Evolutionary conservation across 2,888 invertebrate species (phyloP), one percentile per base, ranked within the genome.

Genomic region (Meteorus colon): DNA sequence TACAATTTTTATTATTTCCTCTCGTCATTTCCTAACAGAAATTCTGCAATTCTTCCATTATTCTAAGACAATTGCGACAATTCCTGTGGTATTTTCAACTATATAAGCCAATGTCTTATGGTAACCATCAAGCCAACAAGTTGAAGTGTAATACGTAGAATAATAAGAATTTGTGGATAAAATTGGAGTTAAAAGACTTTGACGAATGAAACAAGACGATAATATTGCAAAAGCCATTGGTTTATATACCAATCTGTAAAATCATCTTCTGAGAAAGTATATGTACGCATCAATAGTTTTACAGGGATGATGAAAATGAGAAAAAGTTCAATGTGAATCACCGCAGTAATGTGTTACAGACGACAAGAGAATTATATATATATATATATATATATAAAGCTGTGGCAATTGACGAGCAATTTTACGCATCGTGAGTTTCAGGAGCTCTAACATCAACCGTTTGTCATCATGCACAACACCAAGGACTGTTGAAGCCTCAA

Each of bases 341-440:
- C 37, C n/a, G 8, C n/a, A 12, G 24, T 65, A 31, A 34, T 65
- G 19, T 65, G n/a, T 1, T 65, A 65, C 37, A 16, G 34, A 34
- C 34, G 24, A 31, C 37, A 19, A 37, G 12, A 37, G 19, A 19
- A 31, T 16, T 16, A 24, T 24, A 24, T 24, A 24, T 24, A 24
- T 24, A 24, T 24, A 24, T 24, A 24, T 24, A 24, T 62, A 31
- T 5, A 16, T 16, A 62, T 29, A 62, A 65, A 70, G 73, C 67
- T 60, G 60, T 65, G 51, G 73, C 65, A 73, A 41, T 73, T 63
- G 80, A 67, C 63, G 70, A 76, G 78, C 80, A 84, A 85, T 85
- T 85, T 85, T 83, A 83, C 84, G 85, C 84, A 79, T 81, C 81
- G 81, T 77, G 80, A 80, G 80, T 78, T 62, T 79, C 29, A 71